These are phyloP conservation scores for Onchidella celtica DNA, from an alignment of 2,888 invertebrate genomes.

Conservation along the genomic window DNA sequence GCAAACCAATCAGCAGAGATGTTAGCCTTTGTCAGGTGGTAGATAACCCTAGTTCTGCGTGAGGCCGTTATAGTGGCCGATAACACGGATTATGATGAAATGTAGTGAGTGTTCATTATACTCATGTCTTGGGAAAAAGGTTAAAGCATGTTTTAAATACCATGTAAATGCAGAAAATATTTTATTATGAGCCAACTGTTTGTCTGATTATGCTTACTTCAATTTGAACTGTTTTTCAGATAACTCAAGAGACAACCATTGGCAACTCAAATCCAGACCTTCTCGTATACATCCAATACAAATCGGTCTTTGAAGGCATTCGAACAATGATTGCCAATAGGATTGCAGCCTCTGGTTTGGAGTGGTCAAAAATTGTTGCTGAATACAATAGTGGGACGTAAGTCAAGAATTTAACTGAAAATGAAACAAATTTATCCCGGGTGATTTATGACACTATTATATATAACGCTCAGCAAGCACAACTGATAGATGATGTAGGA, in stretches of 20 bases:
- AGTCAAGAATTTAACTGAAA: constrained; percentile 61
- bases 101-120: too few species aligned
- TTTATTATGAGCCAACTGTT: background rate
- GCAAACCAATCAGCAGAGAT: too few species aligned
- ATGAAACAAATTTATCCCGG: background rate
- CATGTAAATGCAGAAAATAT: background rate
- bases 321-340: constrained; percentile 91
- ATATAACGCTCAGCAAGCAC: too few species aligned
- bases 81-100: too few species aligned
- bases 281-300: constrained; percentile 83
- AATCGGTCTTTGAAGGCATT: constrained; percentile 86
- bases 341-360: constrained; percentile 86
- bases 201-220: background rate
- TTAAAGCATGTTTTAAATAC: too few species aligned
- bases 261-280: constrained; percentile 87
- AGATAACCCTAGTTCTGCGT: too few species aligned
- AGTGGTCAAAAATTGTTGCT: constrained; percentile 88
- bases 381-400: constrained; percentile 88
- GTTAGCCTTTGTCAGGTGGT: too few species aligned
- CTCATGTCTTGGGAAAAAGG: too few species aligned
- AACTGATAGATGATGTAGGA: too few species aligned
- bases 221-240: constrained; percentile 62
- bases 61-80: too few species aligned
- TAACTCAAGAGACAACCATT: constrained; percentile 89
- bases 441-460: background rate